Percentiles rank a stretch among this genome's conserved stretches.
phyloP scores from a whole-genome alignment of 2,113 vertebrate genomes.

The Dicerorhinus sumatrensis region DNA sequence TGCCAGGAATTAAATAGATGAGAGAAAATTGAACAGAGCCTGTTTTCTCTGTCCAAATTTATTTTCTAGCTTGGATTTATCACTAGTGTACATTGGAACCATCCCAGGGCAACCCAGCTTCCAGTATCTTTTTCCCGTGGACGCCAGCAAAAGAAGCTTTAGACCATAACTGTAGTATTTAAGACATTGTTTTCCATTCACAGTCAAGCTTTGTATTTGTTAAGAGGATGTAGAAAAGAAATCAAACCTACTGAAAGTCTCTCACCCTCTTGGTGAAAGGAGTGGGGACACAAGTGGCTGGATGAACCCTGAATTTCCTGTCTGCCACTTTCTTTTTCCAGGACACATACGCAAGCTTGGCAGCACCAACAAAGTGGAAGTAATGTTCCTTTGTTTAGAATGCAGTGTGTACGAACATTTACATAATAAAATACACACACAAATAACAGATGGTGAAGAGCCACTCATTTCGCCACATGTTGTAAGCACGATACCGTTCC shows the following conservation, averaged over 20 bases:
- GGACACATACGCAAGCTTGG: slow-evolving; percentile 84
- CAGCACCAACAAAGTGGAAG: slow-evolving; percentile 84
- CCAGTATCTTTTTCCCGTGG: slow-evolving; percentile 71
- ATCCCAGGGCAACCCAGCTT: slow-evolving; percentile 75
- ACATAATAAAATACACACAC: slow-evolving; percentile 90
- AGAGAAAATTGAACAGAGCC: slow-evolving; percentile 81
- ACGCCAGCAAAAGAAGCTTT: slow-evolving; percentile 75
- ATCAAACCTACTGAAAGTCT: slow-evolving; percentile 73
- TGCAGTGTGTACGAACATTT: slow-evolving; percentile 86
- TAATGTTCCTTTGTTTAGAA: slow-evolving; percentile 88
- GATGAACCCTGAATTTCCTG: slow-evolving; percentile 81
- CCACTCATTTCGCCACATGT: slow-evolving; percentile 88
- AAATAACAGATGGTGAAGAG: slow-evolving; percentile 91
- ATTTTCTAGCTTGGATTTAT: slow-evolving; percentile 79
- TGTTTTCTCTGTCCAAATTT: slow-evolving; percentile 75
- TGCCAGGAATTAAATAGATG: slow-evolving; percentile 81
- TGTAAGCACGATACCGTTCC: slow-evolving; percentile 86
- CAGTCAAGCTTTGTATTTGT: slow-evolving; percentile 72
- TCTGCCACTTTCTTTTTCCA: slow-evolving; percentile 84
- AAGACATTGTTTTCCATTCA: slow-evolving; percentile 78
- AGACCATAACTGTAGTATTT: slow-evolving; percentile 75
- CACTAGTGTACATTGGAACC: slow-evolving; percentile 74
- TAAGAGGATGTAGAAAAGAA: slow-evolving; percentile 67
- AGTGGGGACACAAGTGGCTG: slow-evolving; percentile 70
- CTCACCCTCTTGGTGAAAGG: slow-evolving; percentile 76